phyloP scores from a whole-genome alignment of 2,113 vertebrate species.

The Tragulus kanchil region DNA sequence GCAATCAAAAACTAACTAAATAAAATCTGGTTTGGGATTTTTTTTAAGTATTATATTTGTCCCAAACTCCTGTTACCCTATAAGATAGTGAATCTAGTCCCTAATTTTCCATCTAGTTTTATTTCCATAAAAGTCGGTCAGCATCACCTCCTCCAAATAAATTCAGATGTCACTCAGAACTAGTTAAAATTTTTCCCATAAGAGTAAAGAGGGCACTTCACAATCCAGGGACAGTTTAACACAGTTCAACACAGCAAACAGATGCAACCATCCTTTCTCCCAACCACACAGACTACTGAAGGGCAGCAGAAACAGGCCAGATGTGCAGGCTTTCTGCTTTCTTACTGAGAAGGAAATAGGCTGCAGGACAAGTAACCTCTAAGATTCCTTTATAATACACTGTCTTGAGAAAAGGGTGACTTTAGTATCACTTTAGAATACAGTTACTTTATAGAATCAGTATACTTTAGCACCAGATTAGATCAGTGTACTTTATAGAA shows the following conservation, averaged over 20 bases:
- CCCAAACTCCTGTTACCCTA: neutral
- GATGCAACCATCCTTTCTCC: neutral
- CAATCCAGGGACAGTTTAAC: fast-evolving
- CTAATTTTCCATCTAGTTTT: neutral
- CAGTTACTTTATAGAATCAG: too few relatives aligned
- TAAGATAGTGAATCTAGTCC: neutral
- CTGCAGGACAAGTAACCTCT: neutral
- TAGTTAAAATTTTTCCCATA: neutral
- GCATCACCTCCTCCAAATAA: neutral
- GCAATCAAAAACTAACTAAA: neutral
- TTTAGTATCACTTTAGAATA: neutral
- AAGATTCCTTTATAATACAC: neutral
- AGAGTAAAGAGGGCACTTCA: neutral
- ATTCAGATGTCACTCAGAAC: neutral
- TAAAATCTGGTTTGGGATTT: neutral
- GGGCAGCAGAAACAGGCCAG: neutral
- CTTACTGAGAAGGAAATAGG: neutral
- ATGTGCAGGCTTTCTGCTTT: neutral
- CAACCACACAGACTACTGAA: fast-evolving
- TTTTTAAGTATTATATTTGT: neutral
- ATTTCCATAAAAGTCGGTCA: neutral
- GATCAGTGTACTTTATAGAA: too few relatives aligned
- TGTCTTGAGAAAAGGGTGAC: neutral
- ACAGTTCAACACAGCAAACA: neutral
- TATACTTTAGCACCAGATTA: too few relatives aligned